Conservation (phyloP, 2,113 vertebrate species). For the Patagioenas fasciata region DNA sequence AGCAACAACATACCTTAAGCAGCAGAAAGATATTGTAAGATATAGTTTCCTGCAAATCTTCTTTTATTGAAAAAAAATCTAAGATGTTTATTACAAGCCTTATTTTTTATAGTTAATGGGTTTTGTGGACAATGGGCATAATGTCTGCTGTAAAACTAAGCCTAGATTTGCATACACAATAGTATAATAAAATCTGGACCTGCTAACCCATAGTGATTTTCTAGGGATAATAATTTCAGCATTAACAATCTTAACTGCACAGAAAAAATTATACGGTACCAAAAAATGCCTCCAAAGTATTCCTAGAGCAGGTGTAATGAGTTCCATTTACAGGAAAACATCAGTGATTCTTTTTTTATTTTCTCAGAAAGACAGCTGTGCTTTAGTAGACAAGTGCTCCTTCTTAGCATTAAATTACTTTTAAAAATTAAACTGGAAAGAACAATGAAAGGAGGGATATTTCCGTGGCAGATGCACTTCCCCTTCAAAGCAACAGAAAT, state of each 20-base stretch:
- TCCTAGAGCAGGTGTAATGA: constrained; percentile 15
- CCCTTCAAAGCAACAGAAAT: too few species aligned
- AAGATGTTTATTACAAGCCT: constrained; percentile 18
- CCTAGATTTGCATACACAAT: constrained; percentile 10
- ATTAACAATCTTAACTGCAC: constrained; percentile 38
- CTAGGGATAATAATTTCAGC: constrained; percentile 43
- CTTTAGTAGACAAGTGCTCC: background rate
- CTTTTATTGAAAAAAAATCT: constrained; percentile 17
- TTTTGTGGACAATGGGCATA: background rate
- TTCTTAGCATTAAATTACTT: background rate
- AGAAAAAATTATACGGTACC: background rate
- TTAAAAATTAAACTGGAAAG: background rate
- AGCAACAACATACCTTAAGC: constrained; percentile 29
- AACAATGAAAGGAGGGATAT: background rate
- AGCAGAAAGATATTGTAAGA: background rate
- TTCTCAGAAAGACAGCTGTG: background rate
- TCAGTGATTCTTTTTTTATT: background rate
- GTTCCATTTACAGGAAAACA: background rate
- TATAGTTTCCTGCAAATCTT: background rate
- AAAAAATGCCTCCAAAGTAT: background rate
- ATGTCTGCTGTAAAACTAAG: constrained; percentile 7
- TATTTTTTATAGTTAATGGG: constrained; percentile 1
- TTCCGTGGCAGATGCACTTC: background rate
- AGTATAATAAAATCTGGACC: background rate
- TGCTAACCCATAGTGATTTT: background rate